Evolutionary conservation across 2,797 vertebrate genomes (phyloP).

Genomic region (Menidia menidia): DNA sequence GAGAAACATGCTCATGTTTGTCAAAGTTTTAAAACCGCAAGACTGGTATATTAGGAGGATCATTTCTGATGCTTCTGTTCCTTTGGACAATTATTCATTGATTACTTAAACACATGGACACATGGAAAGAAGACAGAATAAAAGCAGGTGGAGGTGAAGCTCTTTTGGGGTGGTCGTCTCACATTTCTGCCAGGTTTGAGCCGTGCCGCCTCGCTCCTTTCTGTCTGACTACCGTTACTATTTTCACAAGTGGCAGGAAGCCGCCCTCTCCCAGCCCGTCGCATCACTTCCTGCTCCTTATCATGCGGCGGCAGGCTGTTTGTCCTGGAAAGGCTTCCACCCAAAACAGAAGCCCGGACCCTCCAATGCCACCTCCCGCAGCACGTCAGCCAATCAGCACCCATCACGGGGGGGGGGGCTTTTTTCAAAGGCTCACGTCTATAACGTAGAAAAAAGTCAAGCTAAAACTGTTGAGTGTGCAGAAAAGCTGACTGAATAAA

Average conservation of each 20-base stretch:
- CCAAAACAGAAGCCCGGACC: conserved; percentile 45
- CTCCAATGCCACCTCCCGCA: not conserved
- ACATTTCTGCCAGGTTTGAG: conserved; percentile 21
- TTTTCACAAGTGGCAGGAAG: conserved; percentile 78
- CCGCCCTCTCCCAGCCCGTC: conserved; percentile 59
- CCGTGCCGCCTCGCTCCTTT: conserved; percentile 31
- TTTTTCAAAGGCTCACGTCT: too few relatives aligned
- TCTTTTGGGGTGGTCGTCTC: conserved; percentile 31
- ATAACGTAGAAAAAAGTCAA: too few relatives aligned
- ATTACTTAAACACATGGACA: conserved; percentile 50
- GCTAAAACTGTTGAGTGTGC: too few relatives aligned
- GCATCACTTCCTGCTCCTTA: conserved; percentile 80
- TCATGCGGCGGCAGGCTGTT: conserved; percentile 73
- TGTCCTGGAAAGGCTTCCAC: conserved; percentile 69
- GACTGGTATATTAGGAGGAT: not conserved
- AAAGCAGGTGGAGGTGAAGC: conserved; percentile 25
- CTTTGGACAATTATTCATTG: conserved; percentile 45
- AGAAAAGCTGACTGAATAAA: too few relatives aligned
- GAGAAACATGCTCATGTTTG: too few relatives aligned
- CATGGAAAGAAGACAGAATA: conserved; percentile 19
- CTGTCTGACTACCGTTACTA: conserved; percentile 65
- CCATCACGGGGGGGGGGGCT: too few relatives aligned
- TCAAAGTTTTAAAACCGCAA: too few relatives aligned
- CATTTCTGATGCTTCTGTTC: not conserved
- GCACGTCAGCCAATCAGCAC: too few relatives aligned